phyloP scores from a whole-genome alignment of 2,113 vertebrate species.

The Apistogramma diplotaenia region DNA sequence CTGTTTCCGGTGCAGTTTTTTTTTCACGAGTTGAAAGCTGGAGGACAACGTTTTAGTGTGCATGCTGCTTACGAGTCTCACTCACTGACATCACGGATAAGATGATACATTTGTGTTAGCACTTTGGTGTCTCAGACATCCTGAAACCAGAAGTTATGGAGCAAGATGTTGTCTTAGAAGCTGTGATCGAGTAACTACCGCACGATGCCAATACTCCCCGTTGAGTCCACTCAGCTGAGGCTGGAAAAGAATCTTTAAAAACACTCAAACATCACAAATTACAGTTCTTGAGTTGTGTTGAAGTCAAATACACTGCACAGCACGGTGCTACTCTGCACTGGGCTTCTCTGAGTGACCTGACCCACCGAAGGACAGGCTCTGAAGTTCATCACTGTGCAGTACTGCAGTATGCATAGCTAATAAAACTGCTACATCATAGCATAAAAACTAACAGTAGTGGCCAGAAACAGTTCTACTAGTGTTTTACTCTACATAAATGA shows the following conservation, averaged over 20 bases:
- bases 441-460: neutral
- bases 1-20: neutral
- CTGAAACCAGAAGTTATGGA: neutral
- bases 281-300: neutral
- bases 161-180: neutral
- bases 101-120: neutral
- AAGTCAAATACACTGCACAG: neutral
- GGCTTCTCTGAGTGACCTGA: neutral
- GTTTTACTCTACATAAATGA: neutral
- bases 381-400: neutral
- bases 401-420: constrained; percentile 14
- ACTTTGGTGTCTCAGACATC: neutral
- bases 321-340: neutral
- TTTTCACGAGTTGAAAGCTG: neutral
- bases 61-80: no score
- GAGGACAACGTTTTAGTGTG: neutral
- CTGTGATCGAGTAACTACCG: neutral
- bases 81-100: neutral
- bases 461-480: neutral
- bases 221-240: neutral
- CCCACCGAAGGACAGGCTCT: neutral
- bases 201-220: neutral
- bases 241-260: neutral
- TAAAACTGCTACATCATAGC: constrained; percentile 25
- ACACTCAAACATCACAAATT: neutral